Evolutionary conservation across 2,113 vertebrate genomes (phyloP).

Genomic region (Pardalotus punctatus): DNA sequence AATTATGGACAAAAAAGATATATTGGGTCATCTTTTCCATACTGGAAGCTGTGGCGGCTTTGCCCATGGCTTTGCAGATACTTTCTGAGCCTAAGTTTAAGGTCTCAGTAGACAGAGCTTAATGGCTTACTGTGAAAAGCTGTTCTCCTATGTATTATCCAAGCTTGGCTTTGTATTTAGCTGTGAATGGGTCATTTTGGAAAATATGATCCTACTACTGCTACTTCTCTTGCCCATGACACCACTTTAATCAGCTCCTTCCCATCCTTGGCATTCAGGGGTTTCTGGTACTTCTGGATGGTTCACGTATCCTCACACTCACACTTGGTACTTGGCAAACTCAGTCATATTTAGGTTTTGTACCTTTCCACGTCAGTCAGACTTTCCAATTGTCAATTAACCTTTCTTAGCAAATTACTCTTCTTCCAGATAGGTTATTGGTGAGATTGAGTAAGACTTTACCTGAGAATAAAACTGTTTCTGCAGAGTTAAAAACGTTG

Average conservation of each 20-base stretch:
- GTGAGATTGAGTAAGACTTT: neutral
- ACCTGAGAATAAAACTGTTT: neutral
- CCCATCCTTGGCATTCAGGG: neutral
- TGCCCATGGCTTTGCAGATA: neutral
- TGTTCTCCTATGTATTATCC: neutral
- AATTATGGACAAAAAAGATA: neutral
- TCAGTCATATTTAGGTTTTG: neutral
- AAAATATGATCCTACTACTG: neutral
- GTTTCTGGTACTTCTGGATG: neutral
- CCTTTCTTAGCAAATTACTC: neutral
- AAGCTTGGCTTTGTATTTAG: constrained; percentile 6
- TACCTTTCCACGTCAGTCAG: neutral
- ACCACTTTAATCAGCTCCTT: neutral
- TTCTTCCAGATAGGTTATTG: neutral
- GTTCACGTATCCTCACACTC: neutral
- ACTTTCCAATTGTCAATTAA: neutral
- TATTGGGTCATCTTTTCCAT: constrained; percentile 15
- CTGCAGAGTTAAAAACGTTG: neutral
- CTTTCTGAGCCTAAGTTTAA: neutral
- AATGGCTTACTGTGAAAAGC: neutral
- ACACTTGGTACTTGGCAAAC: neutral
- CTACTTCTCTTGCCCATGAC: neutral
- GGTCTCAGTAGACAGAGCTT: neutral
- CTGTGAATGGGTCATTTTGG: neutral
- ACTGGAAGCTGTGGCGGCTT: neutral